A percentile compares a stretch with the other conserved stretches of the same genome.
These are phyloP conservation scores for Limnodromus scolopaceus DNA, from an alignment of 2,797 vertebrate species.

Conservation along the genomic window DNA sequence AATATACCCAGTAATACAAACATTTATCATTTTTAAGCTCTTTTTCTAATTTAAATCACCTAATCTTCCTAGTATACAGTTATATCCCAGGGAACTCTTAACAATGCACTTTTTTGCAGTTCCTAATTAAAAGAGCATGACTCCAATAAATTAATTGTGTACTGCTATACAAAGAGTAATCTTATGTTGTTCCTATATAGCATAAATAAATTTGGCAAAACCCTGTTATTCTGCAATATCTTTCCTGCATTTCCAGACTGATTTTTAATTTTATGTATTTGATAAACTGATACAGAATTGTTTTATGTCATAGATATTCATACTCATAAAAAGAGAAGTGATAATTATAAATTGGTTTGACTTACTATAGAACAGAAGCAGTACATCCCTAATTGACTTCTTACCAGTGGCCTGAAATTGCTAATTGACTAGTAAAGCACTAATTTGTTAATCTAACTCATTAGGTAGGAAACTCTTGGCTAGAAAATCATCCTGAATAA, in stretches of 20 bases:
- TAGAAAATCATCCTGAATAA: neutral
- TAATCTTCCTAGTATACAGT: too few relatives aligned
- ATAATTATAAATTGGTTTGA: neutral
- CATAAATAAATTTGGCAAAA: neutral
- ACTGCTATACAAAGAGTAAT: neutral
- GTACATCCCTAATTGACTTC: neutral
- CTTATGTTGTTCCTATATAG: accelerated
- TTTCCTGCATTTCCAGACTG: neutral
- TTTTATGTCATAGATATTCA: neutral
- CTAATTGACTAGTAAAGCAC: neutral
- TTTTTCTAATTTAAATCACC: neutral
- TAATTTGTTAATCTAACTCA: neutral
- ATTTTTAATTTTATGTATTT: neutral
- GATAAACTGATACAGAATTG: neutral
- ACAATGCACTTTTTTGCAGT: neutral
- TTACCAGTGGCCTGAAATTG: neutral
- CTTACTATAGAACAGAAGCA: neutral
- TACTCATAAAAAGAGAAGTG: neutral
- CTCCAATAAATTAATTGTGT: neutral
- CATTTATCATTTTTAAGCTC: neutral
- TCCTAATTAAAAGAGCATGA: neutral
- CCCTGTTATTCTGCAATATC: neutral
- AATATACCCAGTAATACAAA: neutral
- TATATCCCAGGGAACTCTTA: neutral
- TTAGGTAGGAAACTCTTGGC: neutral